phyloP scores from a whole-genome alignment of 2,888 invertebrate genomes.

The Parapristionchus giblindavisi region DNA sequence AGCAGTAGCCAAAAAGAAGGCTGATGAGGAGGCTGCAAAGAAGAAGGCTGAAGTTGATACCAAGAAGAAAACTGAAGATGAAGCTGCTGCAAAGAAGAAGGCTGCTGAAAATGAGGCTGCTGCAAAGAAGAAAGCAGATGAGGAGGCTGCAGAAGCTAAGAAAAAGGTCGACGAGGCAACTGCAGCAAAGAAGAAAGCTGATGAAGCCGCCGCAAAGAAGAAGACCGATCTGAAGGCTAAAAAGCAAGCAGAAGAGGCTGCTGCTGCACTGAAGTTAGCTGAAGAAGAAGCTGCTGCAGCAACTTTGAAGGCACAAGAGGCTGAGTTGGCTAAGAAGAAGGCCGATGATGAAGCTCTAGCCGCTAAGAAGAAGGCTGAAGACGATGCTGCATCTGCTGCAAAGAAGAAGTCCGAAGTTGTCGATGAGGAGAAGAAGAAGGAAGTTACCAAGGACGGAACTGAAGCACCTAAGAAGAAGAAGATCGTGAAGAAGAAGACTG shows the following conservation, averaged over 20 bases:
- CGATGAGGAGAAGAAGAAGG: conserved; percentile 34
- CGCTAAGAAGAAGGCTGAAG: conserved; percentile 44
- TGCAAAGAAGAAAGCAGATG: conserved; percentile 37
- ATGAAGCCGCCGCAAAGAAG: neutral
- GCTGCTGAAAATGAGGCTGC: conserved; percentile 39
- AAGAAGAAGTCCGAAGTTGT: conserved; percentile 34
- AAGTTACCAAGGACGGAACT: conserved; percentile 38
- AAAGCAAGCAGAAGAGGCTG: conserved; percentile 38
- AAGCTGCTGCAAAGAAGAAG: no score
- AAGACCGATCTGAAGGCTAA: conserved; percentile 21
- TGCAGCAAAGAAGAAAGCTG: conserved; percentile 4
- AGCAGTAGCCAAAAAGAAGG: conserved; percentile 37
- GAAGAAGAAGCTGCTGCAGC: conserved; percentile 14
- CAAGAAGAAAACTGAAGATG: conserved; percentile 36
- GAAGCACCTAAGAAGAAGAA: conserved; percentile 36
- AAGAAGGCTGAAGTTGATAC: conserved; percentile 40
- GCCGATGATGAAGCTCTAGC: conserved; percentile 5
- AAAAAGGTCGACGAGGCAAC: conserved; percentile 36
- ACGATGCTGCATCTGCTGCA: conserved; percentile 27
- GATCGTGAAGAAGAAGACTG: conserved; percentile 42
- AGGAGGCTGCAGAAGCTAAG: conserved; percentile 43
- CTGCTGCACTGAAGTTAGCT: conserved; percentile 41
- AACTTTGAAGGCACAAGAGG: neutral
- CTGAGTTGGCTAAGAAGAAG: conserved; percentile 36
- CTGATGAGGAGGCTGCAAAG: conserved; percentile 39